Percentiles rank a stretch among this genome's conserved stretches.
Evolutionary conservation across 2,797 vertebrate species (phyloP).

Genomic region (Antennarius maculatus): DNA sequence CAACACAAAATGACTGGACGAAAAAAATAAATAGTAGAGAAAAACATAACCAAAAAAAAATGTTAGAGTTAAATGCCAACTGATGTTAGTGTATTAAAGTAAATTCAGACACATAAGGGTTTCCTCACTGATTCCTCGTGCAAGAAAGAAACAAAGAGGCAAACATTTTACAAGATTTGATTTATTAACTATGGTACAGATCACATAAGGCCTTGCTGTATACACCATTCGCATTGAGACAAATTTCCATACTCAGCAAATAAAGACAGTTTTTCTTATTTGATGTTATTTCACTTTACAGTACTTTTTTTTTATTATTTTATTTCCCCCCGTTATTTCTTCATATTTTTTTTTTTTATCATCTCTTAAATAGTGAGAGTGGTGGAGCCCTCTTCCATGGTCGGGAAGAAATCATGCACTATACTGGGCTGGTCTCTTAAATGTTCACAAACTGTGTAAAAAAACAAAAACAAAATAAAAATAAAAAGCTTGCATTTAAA

Average conservation of each 20-base stretch:
- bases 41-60: not conserved
- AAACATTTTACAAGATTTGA: constrained; percentile 89
- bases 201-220: constrained; percentile 94
- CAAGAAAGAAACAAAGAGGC: constrained; percentile 55
- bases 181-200: constrained; percentile 99
- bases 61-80: too few relatives aligned
- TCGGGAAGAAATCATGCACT: constrained; percentile 89
- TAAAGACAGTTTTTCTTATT: constrained; percentile 82
- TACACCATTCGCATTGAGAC: constrained; percentile 94
- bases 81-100: too few relatives aligned
- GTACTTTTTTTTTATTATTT: constrained; percentile 75
- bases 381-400: constrained; percentile 76
- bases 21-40: not conserved
- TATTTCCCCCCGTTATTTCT: constrained; percentile 52
- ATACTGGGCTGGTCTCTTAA: constrained; percentile 83
- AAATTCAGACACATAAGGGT: too few relatives aligned
- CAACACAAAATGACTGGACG: not conserved
- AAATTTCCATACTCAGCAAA: constrained; percentile 92
- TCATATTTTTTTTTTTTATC: constrained; percentile 61
- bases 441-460: constrained; percentile 79
- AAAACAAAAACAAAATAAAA: constrained; percentile 54
- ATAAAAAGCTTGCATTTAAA: constrained; percentile 70
- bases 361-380: constrained; percentile 83
- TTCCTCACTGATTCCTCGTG: too few relatives aligned
- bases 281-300: constrained; percentile 79